A percentile compares a stretch with the other conserved stretches of the same genome.
phyloP scores from a whole-genome alignment of 1,140 invertebrate species.

The Apis dorsata region DNA sequence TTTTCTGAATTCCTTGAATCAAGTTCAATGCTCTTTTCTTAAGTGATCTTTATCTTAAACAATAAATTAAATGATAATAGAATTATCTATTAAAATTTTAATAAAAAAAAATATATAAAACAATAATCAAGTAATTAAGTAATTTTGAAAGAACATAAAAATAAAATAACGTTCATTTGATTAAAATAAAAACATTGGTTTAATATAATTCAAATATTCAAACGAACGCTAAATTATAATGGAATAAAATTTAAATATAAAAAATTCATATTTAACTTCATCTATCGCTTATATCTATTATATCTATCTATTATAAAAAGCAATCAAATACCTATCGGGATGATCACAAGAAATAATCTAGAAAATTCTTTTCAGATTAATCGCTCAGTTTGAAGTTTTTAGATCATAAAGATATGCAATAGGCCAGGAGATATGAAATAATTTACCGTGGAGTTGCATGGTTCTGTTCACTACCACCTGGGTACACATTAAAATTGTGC shows the following conservation, averaged over 20 bases:
- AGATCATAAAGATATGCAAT: conserved; percentile 43
- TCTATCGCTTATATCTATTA: background rate
- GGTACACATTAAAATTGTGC: conserved; percentile 65
- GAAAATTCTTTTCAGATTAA: conserved; percentile 51
- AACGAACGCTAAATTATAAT: background rate
- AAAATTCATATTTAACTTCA: background rate
- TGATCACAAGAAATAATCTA: conserved; percentile 21
- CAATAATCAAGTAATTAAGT: no score
- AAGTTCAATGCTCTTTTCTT: no score
- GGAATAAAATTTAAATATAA: background rate
- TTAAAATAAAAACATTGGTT: background rate
- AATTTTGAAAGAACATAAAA: no score
- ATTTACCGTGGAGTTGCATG: conserved; percentile 64
- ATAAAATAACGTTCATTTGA: no score
- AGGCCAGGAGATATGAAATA: conserved; percentile 69
- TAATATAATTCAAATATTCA: background rate
- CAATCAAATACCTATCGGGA: conserved; percentile 1
- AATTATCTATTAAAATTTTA: no score
- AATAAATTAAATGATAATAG: no score
- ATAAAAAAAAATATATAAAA: no score
- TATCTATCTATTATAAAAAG: background rate
- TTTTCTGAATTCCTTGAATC: no score
- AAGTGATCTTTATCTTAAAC: no score
- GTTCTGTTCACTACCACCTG: conserved; percentile 66
- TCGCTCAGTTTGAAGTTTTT: background rate